These are phyloP conservation scores for Octodonta nipae DNA, from an alignment of 2,888 invertebrate genomes.

Conservation along the genomic window DNA sequence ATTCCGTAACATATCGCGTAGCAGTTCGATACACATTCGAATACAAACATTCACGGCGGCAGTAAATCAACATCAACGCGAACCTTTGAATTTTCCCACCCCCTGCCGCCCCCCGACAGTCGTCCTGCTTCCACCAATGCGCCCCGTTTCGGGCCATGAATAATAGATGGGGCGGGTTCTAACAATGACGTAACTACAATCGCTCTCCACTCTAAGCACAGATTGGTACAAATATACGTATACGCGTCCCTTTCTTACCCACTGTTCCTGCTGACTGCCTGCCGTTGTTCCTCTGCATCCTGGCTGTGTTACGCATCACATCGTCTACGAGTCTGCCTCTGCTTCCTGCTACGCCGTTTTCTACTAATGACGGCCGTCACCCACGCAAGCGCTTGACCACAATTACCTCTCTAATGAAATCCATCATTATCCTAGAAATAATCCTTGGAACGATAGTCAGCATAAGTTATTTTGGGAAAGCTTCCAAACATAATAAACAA, in stretches of 20 bases:
- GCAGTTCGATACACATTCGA: slow-evolving; percentile 9
- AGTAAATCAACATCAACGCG: slow-evolving; percentile 16
- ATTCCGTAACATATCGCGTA: no score
- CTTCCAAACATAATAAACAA: no score
- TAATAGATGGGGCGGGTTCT: slow-evolving; percentile 35
- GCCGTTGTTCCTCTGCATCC: no score
- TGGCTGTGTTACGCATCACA: background rate
- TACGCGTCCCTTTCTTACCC: slow-evolving; percentile 20
- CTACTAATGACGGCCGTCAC: background rate
- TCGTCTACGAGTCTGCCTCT: background rate
- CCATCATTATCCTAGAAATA: no score
- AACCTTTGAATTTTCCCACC: slow-evolving; percentile 7
- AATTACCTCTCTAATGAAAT: no score
- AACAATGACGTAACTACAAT: slow-evolving; percentile 39
- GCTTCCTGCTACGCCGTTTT: background rate
- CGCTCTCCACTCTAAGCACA: slow-evolving; percentile 31
- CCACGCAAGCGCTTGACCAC: slow-evolving; percentile 1
- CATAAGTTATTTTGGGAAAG: no score
- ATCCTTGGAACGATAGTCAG: no score
- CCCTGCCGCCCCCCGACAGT: slow-evolving; percentile 2
- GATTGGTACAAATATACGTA: slow-evolving; percentile 28
- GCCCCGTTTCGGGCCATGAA: slow-evolving; percentile 27
- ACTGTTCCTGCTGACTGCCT: slow-evolving; percentile 16
- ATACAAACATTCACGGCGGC: slow-evolving; percentile 13
- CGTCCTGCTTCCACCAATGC: slow-evolving; percentile 1